Evolutionary conservation across 2,797 vertebrate genomes (phyloP).

Genomic region (Apogon hyalosoma): DNA sequence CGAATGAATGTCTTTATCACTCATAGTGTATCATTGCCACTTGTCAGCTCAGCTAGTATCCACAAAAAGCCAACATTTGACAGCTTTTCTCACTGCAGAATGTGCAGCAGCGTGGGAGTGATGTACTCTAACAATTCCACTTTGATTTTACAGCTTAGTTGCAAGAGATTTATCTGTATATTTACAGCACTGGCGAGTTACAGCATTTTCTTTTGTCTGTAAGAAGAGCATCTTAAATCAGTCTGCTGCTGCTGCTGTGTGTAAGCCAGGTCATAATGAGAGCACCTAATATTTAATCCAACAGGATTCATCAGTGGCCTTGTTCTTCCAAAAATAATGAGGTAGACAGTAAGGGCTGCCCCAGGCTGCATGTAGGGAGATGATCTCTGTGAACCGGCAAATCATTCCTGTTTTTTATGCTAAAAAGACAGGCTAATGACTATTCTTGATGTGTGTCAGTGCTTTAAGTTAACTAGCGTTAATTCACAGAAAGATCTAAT

Average conservation of each 20-base stretch:
- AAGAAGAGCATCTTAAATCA: constrained; percentile 57
- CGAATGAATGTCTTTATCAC: constrained; percentile 73
- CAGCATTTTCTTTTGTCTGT: constrained; percentile 71
- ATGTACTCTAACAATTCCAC: constrained; percentile 69
- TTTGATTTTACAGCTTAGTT: constrained; percentile 71
- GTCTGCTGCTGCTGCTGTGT: constrained; percentile 30
- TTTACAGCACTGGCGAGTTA: constrained; percentile 49
- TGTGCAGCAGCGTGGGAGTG: constrained; percentile 69
- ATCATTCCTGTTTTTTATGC: constrained; percentile 76
- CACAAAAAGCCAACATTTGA: constrained; percentile 66
- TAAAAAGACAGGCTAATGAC: constrained; percentile 78
- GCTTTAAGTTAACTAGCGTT: constrained; percentile 77
- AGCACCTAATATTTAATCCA: constrained; percentile 77
- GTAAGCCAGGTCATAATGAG: constrained; percentile 62
- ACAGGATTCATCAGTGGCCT: constrained; percentile 74
- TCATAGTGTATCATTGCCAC: constrained; percentile 63
- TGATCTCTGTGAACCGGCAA: constrained; percentile 80
- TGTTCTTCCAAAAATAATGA: constrained; percentile 81
- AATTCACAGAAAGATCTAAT: constrained; percentile 79
- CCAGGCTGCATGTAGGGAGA: constrained; percentile 74
- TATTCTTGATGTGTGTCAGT: constrained; percentile 78
- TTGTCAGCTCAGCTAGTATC: constrained; percentile 71
- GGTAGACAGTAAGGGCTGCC: constrained; percentile 68
- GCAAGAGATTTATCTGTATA: constrained; percentile 64
- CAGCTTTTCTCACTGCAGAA: constrained; percentile 64